Evolutionary conservation across 2,113 vertebrate species (phyloP).

Genomic region (Myotis davidii): DNA sequence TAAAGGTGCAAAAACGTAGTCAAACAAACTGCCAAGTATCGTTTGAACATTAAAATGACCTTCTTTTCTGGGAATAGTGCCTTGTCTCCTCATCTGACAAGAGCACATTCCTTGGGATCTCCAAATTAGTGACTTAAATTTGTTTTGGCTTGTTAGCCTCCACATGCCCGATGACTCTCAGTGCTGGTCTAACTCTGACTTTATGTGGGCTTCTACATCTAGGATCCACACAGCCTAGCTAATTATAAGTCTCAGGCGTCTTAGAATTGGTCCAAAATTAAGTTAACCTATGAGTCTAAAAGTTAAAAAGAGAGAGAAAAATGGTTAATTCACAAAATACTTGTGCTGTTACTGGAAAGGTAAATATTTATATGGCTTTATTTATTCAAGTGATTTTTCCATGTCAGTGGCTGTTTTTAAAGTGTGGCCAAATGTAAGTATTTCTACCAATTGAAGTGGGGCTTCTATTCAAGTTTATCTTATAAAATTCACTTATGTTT

Average conservation of each 20-base stretch:
- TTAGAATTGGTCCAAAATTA: background rate
- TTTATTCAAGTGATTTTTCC: slow-evolving; percentile 36
- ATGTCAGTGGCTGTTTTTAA: slow-evolving; percentile 44
- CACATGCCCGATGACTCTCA: background rate
- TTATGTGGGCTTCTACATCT: slow-evolving; percentile 48
- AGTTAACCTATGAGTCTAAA: slow-evolving; percentile 7
- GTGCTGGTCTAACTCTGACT: background rate
- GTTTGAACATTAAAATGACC: slow-evolving; percentile 2
- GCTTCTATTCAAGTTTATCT: slow-evolving; percentile 25
- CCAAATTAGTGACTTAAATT: slow-evolving; percentile 31
- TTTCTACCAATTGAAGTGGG: background rate
- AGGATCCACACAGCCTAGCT: background rate
- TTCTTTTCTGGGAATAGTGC: slow-evolving; percentile 26
- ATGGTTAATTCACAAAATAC: background rate
- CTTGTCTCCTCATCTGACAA: slow-evolving; percentile 43
- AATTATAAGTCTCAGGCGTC: slow-evolving; percentile 1
- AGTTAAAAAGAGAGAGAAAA: background rate
- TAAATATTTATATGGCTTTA: slow-evolving; percentile 47
- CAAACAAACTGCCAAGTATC: background rate
- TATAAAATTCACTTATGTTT: slow-evolving; percentile 21
- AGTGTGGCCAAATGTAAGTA: slow-evolving; percentile 15
- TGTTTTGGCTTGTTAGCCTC: slow-evolving; percentile 26
- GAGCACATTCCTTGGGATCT: background rate
- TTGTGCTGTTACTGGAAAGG: slow-evolving; percentile 29
- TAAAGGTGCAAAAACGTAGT: background rate